Evolutionary conservation across 2,113 vertebrate species (phyloP), one percentile per base, ranked within the genome.

Genomic region (Lutjanus erythropterus): DNA sequence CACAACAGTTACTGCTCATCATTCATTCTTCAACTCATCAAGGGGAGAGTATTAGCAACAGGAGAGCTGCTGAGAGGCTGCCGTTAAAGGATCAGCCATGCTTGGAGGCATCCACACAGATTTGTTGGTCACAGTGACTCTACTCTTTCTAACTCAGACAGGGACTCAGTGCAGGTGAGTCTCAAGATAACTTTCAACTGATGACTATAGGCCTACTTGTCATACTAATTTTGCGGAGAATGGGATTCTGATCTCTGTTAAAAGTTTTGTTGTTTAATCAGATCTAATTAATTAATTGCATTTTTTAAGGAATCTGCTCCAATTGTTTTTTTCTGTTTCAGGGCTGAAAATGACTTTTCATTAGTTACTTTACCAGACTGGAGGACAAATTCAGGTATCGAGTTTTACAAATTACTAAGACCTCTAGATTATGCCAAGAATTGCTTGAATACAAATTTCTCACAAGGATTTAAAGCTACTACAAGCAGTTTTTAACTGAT

Each of bases 311-410:
- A 52, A 10, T 55, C 42, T 69, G 27, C 14, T 6, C 21, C 76
- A 1, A 15, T 47, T 75, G 0, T 14, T 75, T 64, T 67, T 65
- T 68, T 12, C 18, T 52, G 23, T 87, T 65, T 75, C 60, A 93
- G 94, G 33, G 83, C 87, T 78, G 88, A 86, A 69, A 66, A 81
- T 73, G 74, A 85, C 11, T 80, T 91, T 21, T 53, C 81, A 37
- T 74, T 73, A 21, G 39, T 92, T 53, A 81, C 80, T 66, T 88
- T 95, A 74, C 94, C 95, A 61, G 83, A 74, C 11, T 87, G 89
- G 94, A 87, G 56, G 37, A 39, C 73, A 84, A 27, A 91, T 61
- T 61, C 90, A 91, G 94, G 95, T 95, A 86, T 2, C 10, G 58
- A 6, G 11, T 55, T 75, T 29, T 11, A 1, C 1, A 47, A n/a